A percentile compares a stretch with the other conserved stretches of the same genome.
Evolutionary conservation across 2,888 invertebrate genomes (phyloP).

Genomic region (Tenthredo mesomela): DNA sequence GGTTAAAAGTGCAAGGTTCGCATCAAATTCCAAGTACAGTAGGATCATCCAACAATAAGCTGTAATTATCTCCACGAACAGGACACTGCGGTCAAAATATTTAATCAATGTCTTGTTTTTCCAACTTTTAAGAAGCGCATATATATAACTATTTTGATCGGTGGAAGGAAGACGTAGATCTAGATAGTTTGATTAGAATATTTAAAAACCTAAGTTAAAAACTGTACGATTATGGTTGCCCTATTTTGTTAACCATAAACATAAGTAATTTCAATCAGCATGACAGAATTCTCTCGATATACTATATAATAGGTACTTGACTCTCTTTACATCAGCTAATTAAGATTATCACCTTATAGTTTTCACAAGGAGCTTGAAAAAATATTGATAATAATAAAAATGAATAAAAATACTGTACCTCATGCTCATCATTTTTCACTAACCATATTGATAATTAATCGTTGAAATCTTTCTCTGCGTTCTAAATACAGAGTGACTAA

Average conservation of each 20-base stretch:
- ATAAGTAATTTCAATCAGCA: neutral
- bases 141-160: neutral
- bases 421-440: neutral
- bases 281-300: neutral
- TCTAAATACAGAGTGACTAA: neutral
- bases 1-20: neutral
- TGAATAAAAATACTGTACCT: neutral
- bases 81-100: neutral
- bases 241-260: neutral
- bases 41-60: neutral
- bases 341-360: no score
- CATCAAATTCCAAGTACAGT: neutral
- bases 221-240: neutral
- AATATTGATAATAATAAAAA: neutral
- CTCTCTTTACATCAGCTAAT: neutral
- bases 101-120: neutral
- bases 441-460: neutral
- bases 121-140: neutral
- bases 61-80: neutral
- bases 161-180: neutral
- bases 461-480: neutral
- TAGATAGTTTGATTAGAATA: neutral
- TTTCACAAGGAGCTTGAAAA: neutral
- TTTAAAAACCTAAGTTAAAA: neutral
- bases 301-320: neutral